These are phyloP conservation scores for Garra rufa DNA, from an alignment of 2,113 vertebrate species.

Conservation along the genomic window DNA sequence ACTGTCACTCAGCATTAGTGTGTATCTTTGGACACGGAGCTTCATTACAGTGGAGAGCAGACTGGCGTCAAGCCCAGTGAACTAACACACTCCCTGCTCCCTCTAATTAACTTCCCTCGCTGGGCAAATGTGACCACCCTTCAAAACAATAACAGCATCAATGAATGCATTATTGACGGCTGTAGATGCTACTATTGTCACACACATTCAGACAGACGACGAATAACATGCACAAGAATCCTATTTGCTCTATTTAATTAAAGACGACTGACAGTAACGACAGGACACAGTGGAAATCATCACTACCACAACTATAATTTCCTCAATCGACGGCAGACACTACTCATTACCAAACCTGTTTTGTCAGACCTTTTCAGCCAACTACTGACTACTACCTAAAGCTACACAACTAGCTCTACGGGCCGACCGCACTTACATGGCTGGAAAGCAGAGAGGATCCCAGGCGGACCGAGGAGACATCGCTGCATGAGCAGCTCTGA, in stretches of 20 bases:
- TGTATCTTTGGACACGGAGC: constrained; percentile 23
- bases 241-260: background rate
- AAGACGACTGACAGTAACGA: constrained; percentile 11
- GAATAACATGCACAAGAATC: background rate
- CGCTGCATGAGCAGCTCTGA: constrained; percentile 80
- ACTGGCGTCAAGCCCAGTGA: constrained; percentile 45
- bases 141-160: constrained; percentile 41
- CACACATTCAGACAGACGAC: background rate
- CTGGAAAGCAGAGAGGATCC: constrained; percentile 61
- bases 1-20: constrained; percentile 18
- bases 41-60: constrained; percentile 29
- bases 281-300: background rate
- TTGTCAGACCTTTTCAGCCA: background rate
- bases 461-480: constrained; percentile 74
- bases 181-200: constrained; percentile 15
- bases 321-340: background rate
- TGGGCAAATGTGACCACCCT: background rate
- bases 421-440: constrained; percentile 55
- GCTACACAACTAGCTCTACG: constrained; percentile 39
- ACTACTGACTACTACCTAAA: background rate
- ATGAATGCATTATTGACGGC: background rate
- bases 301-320: background rate
- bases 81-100: constrained; percentile 29
- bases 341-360: constrained; percentile 31
- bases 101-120: constrained; percentile 47